Evolutionary conservation across 2,888 invertebrate species (phyloP).

Genomic region (Caenorhabditis wallacei): DNA sequence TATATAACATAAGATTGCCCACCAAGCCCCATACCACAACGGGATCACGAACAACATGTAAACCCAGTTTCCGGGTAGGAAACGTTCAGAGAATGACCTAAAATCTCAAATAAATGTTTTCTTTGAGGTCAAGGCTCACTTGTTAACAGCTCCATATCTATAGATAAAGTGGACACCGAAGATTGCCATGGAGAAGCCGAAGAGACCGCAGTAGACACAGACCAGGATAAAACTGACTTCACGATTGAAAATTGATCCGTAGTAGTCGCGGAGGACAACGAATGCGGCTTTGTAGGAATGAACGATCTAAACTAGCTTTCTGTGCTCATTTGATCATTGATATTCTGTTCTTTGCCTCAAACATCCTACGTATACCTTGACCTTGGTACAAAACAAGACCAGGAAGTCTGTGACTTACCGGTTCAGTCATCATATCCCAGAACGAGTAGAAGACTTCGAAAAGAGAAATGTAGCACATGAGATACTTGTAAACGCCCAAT

Average conservation of each 20-base stretch:
- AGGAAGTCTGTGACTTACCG: constrained; percentile 20
- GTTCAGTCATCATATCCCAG: constrained; percentile 48
- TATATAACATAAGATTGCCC: constrained; percentile 53
- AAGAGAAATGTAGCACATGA: constrained; percentile 51
- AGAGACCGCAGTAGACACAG: constrained; percentile 34
- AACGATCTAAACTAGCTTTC: constrained; percentile 38
- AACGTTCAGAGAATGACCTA: constrained; percentile 27
- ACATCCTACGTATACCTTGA: too few relatives aligned
- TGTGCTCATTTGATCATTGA: too few relatives aligned
- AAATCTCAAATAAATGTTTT: background rate
- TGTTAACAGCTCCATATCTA: constrained; percentile 36
- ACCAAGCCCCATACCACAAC: constrained; percentile 49
- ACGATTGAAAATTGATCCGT: constrained; percentile 21
- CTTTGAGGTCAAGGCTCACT: background rate
- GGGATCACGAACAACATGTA: constrained; percentile 47
- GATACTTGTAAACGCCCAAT: constrained; percentile 51
- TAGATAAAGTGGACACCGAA: constrained; percentile 50
- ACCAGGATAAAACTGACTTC: constrained; percentile 35
- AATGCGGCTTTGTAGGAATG: constrained; percentile 45
- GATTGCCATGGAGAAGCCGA: constrained; percentile 46
- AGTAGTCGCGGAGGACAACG: constrained; percentile 31
- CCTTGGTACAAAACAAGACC: background rate
- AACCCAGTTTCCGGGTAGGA: constrained; percentile 33
- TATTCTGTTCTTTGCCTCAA: too few relatives aligned
- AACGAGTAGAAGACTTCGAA: constrained; percentile 47